phyloP scores from a whole-genome alignment of 2,888 invertebrate genomes.

The Acrobasis consociella region DNA sequence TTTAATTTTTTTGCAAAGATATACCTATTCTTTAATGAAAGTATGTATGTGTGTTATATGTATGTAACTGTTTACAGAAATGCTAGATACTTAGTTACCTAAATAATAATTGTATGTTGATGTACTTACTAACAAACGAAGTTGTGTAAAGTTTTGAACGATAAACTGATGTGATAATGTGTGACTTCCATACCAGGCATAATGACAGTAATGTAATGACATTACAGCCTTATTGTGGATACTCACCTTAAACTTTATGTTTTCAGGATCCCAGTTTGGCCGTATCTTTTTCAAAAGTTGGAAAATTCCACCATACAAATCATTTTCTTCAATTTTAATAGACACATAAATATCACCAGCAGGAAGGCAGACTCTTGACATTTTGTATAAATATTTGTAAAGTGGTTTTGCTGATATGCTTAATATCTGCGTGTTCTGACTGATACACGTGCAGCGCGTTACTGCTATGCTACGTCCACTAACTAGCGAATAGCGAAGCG shows the following conservation, averaged over 20 bases:
- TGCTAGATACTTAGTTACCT: no score
- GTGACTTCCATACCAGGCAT: no score
- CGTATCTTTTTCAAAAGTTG: conserved; percentile 86
- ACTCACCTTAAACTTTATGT: conserved; percentile 88
- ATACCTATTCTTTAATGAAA: no score
- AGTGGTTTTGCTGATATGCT: not conserved
- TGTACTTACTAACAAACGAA: no score
- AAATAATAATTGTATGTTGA: no score
- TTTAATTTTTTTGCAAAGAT: no score
- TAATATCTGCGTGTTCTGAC: not conserved
- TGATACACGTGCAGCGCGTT: not conserved
- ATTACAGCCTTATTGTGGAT: not conserved
- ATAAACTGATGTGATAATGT: no score
- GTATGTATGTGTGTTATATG: no score
- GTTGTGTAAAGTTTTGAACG: no score
- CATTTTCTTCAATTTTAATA: conserved; percentile 85
- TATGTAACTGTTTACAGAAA: no score
- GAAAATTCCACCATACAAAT: conserved; percentile 86
- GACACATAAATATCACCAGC: conserved; percentile 78
- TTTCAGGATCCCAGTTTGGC: conserved; percentile 86
- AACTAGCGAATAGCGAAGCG: not conserved
- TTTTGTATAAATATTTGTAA: conserved; percentile 32
- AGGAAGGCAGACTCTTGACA: conserved; percentile 57
- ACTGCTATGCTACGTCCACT: not conserved
- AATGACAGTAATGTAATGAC: no score